Percentiles rank a stretch among this genome's conserved stretches.
Evolutionary conservation across 2,113 vertebrate genomes (phyloP).

Genomic region (Tragelaphus buxtoni): DNA sequence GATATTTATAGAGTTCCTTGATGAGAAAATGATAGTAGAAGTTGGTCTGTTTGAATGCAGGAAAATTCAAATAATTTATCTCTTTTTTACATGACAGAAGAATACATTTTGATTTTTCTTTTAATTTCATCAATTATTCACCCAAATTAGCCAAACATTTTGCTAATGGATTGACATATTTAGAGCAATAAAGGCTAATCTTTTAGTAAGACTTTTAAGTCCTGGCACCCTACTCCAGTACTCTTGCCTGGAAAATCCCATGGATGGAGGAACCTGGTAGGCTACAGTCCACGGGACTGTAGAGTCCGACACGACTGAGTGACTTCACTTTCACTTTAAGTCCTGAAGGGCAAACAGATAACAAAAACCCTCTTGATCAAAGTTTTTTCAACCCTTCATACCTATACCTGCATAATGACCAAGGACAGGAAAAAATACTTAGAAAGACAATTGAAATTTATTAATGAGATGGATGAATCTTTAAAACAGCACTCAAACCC

Average conservation of each 20-base stretch:
- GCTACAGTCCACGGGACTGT: neutral
- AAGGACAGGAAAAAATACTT: neutral
- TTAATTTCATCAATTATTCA: neutral
- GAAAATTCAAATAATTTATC: neutral
- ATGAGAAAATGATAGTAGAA: neutral
- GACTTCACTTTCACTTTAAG: neutral
- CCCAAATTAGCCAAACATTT: neutral
- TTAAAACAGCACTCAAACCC: neutral
- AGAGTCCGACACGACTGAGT: neutral
- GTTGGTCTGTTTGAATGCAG: neutral
- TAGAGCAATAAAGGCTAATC: neutral
- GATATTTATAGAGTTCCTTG: neutral
- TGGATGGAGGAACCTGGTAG: neutral
- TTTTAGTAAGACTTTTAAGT: neutral
- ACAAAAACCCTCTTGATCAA: neutral
- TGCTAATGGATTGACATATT: neutral
- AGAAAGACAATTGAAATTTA: neutral
- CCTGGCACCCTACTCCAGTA: neutral
- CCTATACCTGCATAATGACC: neutral
- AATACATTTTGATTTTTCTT: neutral
- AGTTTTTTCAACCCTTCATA: neutral
- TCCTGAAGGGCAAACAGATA: neutral
- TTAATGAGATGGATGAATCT: neutral
- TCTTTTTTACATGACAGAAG: neutral
- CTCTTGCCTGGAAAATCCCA: neutral